These are phyloP conservation scores for Epinephelus moara DNA, from an alignment of 2,113 vertebrate genomes.

Conservation along the genomic window DNA sequence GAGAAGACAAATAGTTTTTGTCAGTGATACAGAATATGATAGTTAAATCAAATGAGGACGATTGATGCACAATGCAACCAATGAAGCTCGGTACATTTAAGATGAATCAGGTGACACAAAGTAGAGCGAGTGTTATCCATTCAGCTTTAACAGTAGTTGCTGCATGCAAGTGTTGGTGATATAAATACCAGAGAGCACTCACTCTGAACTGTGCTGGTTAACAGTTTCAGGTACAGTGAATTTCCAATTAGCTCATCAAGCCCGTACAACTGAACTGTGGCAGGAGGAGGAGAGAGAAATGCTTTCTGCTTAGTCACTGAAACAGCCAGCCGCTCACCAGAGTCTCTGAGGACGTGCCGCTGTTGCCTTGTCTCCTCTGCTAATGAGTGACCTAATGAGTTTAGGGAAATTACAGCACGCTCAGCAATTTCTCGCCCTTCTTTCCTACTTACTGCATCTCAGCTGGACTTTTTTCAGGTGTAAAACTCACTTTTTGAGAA, in stretches of 20 bases:
- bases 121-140: not conserved
- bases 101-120: not conserved
- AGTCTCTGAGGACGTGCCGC: constrained; percentile 12
- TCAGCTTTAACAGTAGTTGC: not conserved
- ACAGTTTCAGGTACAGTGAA: not conserved
- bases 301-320: constrained; percentile 49
- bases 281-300: constrained; percentile 8
- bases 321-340: not conserved
- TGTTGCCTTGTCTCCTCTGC: constrained; percentile 38
- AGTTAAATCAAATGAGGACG: not conserved
- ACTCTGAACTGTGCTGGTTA: not conserved
- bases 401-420: constrained; percentile 24
- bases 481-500: not conserved
- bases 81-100: too few species aligned
- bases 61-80: not conserved
- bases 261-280: too few species aligned
- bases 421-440: constrained; percentile 28
- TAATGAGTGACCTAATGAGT: constrained; percentile 60
- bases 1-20: not conserved
- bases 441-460: not conserved
- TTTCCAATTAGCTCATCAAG: too few species aligned
- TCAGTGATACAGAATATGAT: not conserved
- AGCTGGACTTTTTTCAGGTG: not conserved
- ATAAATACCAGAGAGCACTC: not conserved
- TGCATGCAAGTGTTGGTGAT: not conserved